A percentile compares a stretch with the other conserved stretches of the same genome.
Conservation (phyloP, 2,113 vertebrate species). For the Orthonyx spaldingii region DNA sequence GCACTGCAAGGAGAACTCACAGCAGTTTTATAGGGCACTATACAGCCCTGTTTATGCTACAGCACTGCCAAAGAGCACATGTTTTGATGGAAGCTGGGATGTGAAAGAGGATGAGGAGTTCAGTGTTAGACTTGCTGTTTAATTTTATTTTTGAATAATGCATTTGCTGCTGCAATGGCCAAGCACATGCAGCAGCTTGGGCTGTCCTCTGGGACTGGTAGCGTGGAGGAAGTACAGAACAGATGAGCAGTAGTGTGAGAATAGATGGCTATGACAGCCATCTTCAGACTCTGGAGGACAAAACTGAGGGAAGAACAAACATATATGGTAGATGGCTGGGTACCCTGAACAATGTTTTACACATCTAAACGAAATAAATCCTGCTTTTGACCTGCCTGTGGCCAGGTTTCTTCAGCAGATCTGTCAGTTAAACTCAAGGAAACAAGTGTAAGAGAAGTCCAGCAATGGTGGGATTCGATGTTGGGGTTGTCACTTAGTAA, state of each 20-base stretch:
- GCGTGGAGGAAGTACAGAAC: neutral
- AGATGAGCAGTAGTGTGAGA: neutral
- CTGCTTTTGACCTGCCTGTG: neutral
- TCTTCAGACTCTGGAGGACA: neutral
- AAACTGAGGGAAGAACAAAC: neutral
- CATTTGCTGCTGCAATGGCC: neutral
- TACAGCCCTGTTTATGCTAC: slow-evolving; percentile 32
- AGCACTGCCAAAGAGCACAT: neutral
- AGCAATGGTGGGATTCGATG: neutral
- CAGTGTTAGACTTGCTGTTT: slow-evolving; percentile 10
- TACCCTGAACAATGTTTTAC: neutral
- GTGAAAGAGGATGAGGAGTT: slow-evolving; percentile 20
- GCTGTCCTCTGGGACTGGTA: neutral
- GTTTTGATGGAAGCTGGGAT: slow-evolving; percentile 14
- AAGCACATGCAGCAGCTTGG: neutral
- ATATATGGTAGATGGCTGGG: neutral
- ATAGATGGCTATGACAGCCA: neutral
- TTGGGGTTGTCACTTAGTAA: neutral
- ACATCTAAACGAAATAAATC: neutral
- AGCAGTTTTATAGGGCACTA: slow-evolving; percentile 32
- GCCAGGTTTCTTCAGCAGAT: neutral
- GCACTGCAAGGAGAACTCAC: slow-evolving; percentile 4
- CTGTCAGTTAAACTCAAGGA: neutral
- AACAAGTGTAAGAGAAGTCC: neutral
- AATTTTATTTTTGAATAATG: slow-evolving; percentile 16